A percentile compares a stretch with the other conserved stretches of the same genome.
These are phyloP conservation scores for Sciaenops ocellatus DNA, from an alignment of 2,797 vertebrate genomes.

Conservation along the genomic window DNA sequence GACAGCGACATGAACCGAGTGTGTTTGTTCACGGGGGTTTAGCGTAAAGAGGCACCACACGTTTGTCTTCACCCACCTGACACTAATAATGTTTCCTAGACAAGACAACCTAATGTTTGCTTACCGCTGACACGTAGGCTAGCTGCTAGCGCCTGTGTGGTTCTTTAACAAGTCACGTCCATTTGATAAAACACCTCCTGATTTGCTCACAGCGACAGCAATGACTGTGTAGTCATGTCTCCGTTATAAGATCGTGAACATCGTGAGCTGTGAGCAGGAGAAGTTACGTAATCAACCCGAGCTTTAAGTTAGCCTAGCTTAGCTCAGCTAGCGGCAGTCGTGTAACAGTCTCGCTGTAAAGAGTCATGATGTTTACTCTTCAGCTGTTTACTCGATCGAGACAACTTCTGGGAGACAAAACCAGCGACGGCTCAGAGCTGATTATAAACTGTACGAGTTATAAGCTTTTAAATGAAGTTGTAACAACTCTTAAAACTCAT, in stretches of 20 bases:
- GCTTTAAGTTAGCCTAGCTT: slow-evolving; percentile 51
- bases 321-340: slow-evolving; percentile 16
- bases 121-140: background rate
- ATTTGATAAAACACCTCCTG: background rate
- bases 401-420: background rate
- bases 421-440: background rate
- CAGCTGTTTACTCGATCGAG: background rate
- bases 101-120: background rate
- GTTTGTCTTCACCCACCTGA: background rate
- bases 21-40: background rate
- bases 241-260: background rate
- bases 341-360: slow-evolving; percentile 23
- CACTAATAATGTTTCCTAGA: background rate
- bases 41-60: fast-evolving
- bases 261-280: background rate
- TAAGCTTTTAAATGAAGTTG: no score
- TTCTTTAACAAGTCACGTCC: background rate
- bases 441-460: fast-evolving
- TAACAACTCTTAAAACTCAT: background rate
- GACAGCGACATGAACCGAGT: background rate
- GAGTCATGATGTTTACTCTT: no score
- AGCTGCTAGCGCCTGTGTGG: slow-evolving; percentile 21
- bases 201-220: background rate
- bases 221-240: fast-evolving
- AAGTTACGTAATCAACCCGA: slow-evolving; percentile 53